Evolutionary conservation across 2,113 vertebrate species (phyloP), one percentile per base, ranked within the genome.

Genomic region (Gavia stellata): DNA sequence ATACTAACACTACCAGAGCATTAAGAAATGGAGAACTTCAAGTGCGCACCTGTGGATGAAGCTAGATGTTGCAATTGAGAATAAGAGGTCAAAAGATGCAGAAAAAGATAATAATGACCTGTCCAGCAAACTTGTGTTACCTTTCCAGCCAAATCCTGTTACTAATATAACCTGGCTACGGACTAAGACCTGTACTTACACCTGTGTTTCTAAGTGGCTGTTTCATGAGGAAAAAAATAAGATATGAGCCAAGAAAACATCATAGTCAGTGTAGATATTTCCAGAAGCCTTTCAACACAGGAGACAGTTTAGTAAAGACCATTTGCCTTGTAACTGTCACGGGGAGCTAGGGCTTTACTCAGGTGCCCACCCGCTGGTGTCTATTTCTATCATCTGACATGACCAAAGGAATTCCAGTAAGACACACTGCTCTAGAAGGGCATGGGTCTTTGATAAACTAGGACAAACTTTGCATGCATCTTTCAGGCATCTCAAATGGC

Each of bases 41-140:
- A 42, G 3, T 52, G 7, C 0, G 0, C 49, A 28, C 9, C 42
- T 53, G 23, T 81, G 29, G 58, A 36, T 0, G 1, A 73, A 83
- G 40, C 7, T 70, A 45, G 61, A 65, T 0, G 0, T 50, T 28
- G 13, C 29, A 86, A 36, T 1, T 70, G 28, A 67, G 40, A 71
- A 9, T 56, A 52, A 77, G 24, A 86, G 18, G 17, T 44, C 4
- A 6, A 47, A 28, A 45, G 25, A 50, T 38, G 40, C 87, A 81
- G 36, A 44, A 62, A 86, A 75, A 42, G 1, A 19, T 81, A 45
- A 38, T 58, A 78, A 38, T 49, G 17, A 36, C 14, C 28, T 75
- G 19, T 38, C 38, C 70, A 79, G 17, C 3, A 89, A 68, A 81
- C 0, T 1, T 44, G 1, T 62, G 17, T 12, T 47, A 49, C 26